Base-by-base conservation (phyloP, 1,140 invertebrate species). In the Nasonia vitripennis region DNA sequence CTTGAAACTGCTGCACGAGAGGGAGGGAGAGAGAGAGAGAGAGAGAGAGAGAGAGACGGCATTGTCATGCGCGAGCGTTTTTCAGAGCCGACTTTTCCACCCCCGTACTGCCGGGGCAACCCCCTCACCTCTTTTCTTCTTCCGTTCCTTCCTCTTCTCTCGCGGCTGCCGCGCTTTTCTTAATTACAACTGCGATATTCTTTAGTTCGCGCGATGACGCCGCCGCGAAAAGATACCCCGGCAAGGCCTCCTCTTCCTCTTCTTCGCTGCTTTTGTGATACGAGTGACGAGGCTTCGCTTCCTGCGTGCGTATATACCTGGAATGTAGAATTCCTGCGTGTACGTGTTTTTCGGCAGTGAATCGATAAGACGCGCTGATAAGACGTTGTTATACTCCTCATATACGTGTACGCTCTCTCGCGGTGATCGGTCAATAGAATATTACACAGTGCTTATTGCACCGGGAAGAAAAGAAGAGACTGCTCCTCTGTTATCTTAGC, bases 21-120 rank as follows among this genome's bases (percentile, higher is more conserved):
- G 88, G 83, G 87, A 88, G 88, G 87, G 87, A 86, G 89, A 87
- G 89, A 88, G 89, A 10, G 41, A 88, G 89, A 87, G 34, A 34
- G n/a, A n/a, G n/a, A n/a, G n/a, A n/a, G n/a, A n/a, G n/a, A n/a
- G n/a, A n/a, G 41, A 88, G 89, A 87, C 89, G 89, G 91, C 91
- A 93, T 93, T 93, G 93, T 93, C 93, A 93, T 93, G 93, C 93
- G 93, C 93, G 85, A 34, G 90, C 90, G 90, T 93, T 93, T 93
- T 93, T 93, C 91, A 91, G 34, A 5, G 78, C 41, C 80, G 91
- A 89, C 90, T 93, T 92, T 93, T 92, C 92, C 92, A 93, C 90
- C 92, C 92, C 90, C 90, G 78, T 88, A 73, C 88, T 87, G 9
- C 9, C 9, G 9, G 41, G 83, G 86, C 88, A 86, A 82, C 86